Evolutionary conservation across 2,113 vertebrate species (phyloP).

Genomic region (Mionectes macconnelli): DNA sequence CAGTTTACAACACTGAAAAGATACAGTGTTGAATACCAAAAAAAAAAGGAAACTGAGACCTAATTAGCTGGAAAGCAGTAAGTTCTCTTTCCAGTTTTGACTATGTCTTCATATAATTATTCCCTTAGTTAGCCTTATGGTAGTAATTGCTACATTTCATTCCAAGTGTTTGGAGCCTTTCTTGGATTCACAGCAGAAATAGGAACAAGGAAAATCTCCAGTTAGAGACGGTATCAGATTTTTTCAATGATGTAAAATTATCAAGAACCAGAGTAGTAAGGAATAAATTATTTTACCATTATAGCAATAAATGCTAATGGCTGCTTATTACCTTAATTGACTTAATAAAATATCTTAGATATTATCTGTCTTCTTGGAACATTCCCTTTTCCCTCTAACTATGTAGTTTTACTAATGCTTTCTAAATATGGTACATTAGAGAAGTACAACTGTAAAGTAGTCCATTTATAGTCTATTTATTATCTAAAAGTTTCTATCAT

Average conservation of each 20-base stretch:
- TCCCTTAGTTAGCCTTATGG: neutral
- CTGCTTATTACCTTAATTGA: neutral
- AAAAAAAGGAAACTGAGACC: neutral
- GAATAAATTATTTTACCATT: neutral
- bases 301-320: neutral
- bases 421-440: neutral
- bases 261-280: neutral
- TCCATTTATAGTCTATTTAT: neutral
- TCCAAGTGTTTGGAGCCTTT: neutral
- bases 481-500: neutral
- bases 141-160: neutral
- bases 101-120: neutral
- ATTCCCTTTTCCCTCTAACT: neutral
- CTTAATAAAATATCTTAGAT: neutral
- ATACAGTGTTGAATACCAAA: neutral
- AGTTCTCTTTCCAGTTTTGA: neutral
- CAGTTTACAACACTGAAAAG: neutral
- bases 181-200: neutral
- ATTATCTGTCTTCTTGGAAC: neutral
- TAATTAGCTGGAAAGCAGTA: neutral
- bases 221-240: neutral
- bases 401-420: neutral
- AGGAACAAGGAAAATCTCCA: neutral
- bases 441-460: neutral
- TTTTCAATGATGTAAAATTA: neutral